Evolutionary conservation across 2,888 invertebrate species (phyloP).

Genomic region (Drosophila austrosaltans): DNA sequence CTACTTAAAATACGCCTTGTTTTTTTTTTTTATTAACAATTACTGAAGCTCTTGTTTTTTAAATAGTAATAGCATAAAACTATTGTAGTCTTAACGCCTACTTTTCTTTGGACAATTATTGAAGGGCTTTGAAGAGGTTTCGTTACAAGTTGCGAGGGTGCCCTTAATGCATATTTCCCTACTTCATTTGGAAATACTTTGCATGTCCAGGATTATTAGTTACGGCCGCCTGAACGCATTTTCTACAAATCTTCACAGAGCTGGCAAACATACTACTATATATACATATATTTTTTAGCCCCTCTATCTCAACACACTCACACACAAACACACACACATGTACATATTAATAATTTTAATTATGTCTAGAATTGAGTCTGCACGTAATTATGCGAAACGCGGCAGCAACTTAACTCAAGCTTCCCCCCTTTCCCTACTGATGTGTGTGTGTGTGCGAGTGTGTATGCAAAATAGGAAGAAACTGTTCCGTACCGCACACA

Average conservation of each 20-base stretch:
- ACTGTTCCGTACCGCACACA: slow-evolving; percentile 5
- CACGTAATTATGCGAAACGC: slow-evolving; percentile 80
- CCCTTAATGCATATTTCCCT: not conserved
- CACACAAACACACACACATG: not conserved
- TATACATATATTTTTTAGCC: not conserved
- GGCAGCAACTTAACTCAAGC: slow-evolving; percentile 26
- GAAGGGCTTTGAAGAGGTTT: not conserved
- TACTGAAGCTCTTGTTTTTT: not conserved
- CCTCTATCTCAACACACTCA: not conserved
- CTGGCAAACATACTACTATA: not conserved
- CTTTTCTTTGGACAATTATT: slow-evolving; percentile 3
- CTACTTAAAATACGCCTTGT: too few relatives aligned
- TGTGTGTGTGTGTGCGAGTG: slow-evolving; percentile 42
- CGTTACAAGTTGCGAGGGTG: not conserved
- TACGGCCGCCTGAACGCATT: slow-evolving; percentile 80
- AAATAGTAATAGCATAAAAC: not conserved
- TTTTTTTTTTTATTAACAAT: too few relatives aligned
- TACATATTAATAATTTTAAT: slow-evolving; percentile 71
- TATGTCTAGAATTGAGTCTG: slow-evolving; percentile 73
- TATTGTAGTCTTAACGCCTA: not conserved
- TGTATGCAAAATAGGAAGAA: slow-evolving; percentile 62
- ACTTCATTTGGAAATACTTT: slow-evolving; percentile 42
- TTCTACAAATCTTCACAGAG: slow-evolving; percentile 41
- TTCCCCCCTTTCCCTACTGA: slow-evolving; percentile 19
- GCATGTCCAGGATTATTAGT: slow-evolving; percentile 75